A percentile compares a stretch with the other conserved stretches of the same genome.
Evolutionary conservation across 1,140 invertebrate species (phyloP).

Genomic region (Pteromalus puparum): DNA sequence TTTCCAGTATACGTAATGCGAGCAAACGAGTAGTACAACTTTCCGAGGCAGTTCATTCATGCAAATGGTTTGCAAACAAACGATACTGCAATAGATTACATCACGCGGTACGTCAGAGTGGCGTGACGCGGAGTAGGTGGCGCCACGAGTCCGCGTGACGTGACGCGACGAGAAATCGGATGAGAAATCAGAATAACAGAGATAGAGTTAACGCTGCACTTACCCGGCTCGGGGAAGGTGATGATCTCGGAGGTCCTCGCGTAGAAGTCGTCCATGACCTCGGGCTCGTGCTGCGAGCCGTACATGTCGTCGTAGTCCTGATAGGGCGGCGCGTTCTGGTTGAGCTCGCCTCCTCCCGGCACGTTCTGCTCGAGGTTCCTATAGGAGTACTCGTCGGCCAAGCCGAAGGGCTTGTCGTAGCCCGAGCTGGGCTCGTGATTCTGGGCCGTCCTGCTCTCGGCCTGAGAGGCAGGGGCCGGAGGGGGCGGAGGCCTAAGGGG

Average conservation of each 20-base stretch:
- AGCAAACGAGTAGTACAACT: no score
- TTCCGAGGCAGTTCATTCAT: no score
- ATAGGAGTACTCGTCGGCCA: slow-evolving; percentile 69
- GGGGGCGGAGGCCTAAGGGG: slow-evolving; percentile 54
- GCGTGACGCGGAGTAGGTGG: neutral
- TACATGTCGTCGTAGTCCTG: slow-evolving; percentile 64
- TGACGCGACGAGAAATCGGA: no score
- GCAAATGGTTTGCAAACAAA: no score
- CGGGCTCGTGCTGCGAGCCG: slow-evolving; percentile 61
- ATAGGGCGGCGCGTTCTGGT: slow-evolving; percentile 54
- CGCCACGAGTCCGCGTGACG: neutral
- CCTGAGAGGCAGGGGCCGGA: neutral
- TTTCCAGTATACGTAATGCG: no score
- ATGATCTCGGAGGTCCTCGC: slow-evolving; percentile 88
- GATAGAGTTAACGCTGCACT: slow-evolving; percentile 63
- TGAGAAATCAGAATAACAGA: no score
- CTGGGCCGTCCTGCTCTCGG: no score
- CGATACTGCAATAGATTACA: no score
- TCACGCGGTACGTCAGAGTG: neutral
- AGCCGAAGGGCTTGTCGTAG: slow-evolving; percentile 62
- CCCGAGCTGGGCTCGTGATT: neutral
- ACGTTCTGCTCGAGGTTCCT: slow-evolving; percentile 63
- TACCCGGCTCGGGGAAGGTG: slow-evolving; percentile 88
- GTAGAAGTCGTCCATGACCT: slow-evolving; percentile 83
- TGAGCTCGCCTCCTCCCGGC: neutral